Conservation (phyloP, 92 coral and sea anemone species). For the Bergia sp. region DNA sequence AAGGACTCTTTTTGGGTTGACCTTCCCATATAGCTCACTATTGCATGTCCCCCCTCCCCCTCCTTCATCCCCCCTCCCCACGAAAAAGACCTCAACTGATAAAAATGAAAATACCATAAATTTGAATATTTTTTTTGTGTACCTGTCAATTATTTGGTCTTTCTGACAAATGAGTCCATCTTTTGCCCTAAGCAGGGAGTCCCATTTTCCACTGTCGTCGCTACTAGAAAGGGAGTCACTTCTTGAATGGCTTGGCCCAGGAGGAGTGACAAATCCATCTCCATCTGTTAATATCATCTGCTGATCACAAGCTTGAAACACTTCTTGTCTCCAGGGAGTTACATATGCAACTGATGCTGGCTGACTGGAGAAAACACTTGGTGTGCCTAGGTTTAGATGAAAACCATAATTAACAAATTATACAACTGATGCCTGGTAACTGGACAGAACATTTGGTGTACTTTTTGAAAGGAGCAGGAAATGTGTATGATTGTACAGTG, state of each 20-base stretch:
- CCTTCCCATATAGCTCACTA: no score
- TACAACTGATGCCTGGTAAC: no score
- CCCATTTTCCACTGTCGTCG: conserved; percentile 85
- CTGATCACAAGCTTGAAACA: conserved; percentile 10
- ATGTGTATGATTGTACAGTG: no score
- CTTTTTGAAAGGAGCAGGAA: no score
- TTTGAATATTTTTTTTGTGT: not conserved
- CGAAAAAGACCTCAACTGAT: not conserved
- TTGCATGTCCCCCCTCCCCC: no score
- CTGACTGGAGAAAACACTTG: conserved; percentile 28
- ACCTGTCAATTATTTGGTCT: conserved; percentile 89
- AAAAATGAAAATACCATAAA: not conserved
- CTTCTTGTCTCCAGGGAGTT: conserved; percentile 63
- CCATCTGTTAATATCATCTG: conserved; percentile 33
- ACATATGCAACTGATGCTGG: conserved; percentile 69
- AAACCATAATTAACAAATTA: not conserved
- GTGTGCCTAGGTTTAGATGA: not conserved
- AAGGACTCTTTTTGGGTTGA: no score
- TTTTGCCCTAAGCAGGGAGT: conserved; percentile 74
- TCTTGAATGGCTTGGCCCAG: conserved; percentile 52
- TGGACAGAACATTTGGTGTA: no score
- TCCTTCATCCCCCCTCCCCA: no score
- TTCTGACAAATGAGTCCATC: conserved; percentile 85
- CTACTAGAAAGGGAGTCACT: conserved; percentile 64
- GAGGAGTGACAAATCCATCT: conserved; percentile 69